Percentiles rank a stretch among this genome's conserved stretches.
Evolutionary conservation across 2,888 invertebrate genomes (phyloP).

Genomic region (Euplagia quadripunctaria): DNA sequence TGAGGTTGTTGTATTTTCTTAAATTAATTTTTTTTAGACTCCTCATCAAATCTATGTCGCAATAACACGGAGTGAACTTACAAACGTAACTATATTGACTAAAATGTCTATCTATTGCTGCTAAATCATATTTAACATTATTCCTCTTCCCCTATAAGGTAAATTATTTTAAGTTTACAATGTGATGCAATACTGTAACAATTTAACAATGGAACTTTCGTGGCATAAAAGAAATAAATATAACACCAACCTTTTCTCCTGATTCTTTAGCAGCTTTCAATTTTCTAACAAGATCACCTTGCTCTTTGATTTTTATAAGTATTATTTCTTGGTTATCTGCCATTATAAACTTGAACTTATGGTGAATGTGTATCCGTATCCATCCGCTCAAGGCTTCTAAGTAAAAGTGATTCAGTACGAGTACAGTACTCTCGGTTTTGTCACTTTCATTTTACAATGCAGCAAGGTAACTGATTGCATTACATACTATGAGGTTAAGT

Average conservation of each 20-base stretch:
- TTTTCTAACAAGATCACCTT: constrained; percentile 94
- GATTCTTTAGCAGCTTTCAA: constrained; percentile 93
- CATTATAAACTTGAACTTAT: constrained; percentile 61
- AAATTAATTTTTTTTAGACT: constrained; percentile 68
- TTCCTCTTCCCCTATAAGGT: constrained; percentile 72
- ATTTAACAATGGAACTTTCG: constrained; percentile 27
- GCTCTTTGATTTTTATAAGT: constrained; percentile 84
- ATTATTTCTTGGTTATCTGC: constrained; percentile 74
- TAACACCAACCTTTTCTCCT: constrained; percentile 89
- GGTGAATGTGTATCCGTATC: constrained; percentile 38
- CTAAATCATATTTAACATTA: constrained; percentile 62
- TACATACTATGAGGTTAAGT: constrained; percentile 41
- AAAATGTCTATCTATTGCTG: constrained; percentile 79
- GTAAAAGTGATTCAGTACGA: constrained; percentile 65
- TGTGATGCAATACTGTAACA: constrained; percentile 61
- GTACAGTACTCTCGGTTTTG: constrained; percentile 64
- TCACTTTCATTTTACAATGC: constrained; percentile 71
- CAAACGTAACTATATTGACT: constrained; percentile 86
- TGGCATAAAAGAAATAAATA: not conserved
- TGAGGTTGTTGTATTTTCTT: constrained; percentile 79
- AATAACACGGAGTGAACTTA: constrained; percentile 85
- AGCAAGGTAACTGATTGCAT: constrained; percentile 39
- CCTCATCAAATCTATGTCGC: constrained; percentile 80
- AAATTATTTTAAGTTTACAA: constrained; percentile 41
- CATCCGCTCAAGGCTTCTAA: constrained; percentile 63